These are phyloP conservation scores for Parazoanthus swiftii DNA, from an alignment of 92 coral and sea anemone species.

Conservation along the genomic window DNA sequence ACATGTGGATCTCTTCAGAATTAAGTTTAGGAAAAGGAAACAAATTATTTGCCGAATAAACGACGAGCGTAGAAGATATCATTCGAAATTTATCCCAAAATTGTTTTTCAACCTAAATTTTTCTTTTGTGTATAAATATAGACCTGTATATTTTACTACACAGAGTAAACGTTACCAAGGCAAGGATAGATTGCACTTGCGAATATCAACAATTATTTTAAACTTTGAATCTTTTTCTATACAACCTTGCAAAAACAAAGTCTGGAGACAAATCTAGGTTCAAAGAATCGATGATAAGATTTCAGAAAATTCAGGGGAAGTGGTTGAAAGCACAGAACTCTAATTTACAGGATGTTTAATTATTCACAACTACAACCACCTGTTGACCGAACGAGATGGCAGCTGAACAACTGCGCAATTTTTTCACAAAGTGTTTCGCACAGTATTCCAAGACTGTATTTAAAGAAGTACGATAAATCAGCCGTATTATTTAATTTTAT, in stretches of 20 bases:
- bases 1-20: neutral
- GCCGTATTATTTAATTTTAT: neutral
- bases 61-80: neutral
- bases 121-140: slow-evolving; percentile 37
- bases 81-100: neutral
- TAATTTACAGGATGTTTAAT: slow-evolving; percentile 44
- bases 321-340: slow-evolving; percentile 30
- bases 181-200: neutral
- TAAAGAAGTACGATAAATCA: neutral
- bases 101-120: neutral
- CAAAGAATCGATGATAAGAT: neutral
- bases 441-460: neutral
- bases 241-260: neutral
- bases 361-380: slow-evolving; percentile 44
- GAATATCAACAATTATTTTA: no score
- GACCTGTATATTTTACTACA: slow-evolving; percentile 34
- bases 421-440: neutral
- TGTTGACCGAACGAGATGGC: slow-evolving; percentile 34
- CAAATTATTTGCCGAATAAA: neutral
- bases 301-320: neutral
- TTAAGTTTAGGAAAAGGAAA: neutral
- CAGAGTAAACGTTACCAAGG: slow-evolving; percentile 39
- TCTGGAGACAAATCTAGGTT: neutral
- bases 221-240: neutral
- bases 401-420: slow-evolving; percentile 36